Evolutionary conservation across 2,888 invertebrate genomes (phyloP).

Genomic region (Melipona beecheii): DNA sequence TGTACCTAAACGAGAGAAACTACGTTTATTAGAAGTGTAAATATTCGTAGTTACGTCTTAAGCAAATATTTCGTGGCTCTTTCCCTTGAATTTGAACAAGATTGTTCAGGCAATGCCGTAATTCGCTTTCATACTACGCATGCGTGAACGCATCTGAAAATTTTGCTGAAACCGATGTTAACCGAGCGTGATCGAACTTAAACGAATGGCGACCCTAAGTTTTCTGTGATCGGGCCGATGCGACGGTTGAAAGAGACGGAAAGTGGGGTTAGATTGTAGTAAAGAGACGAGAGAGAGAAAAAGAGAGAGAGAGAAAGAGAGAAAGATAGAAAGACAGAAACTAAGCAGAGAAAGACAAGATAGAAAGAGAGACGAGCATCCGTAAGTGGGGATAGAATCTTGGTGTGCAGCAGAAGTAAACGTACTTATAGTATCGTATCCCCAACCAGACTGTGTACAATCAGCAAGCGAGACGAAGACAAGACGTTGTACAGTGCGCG

Average conservation of each 20-base stretch:
- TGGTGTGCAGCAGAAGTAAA: conserved; percentile 57
- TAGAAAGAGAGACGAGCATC: conserved; percentile 25
- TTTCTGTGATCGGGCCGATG: conserved; percentile 44
- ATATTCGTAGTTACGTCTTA: not conserved
- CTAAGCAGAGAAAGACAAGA: too few relatives aligned
- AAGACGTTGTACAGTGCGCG: not conserved
- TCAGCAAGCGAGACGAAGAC: conserved; percentile 27
- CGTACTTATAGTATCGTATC: conserved; percentile 50
- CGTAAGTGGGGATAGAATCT: conserved; percentile 63
- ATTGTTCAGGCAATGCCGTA: conserved; percentile 19
- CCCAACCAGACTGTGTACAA: conserved; percentile 41
- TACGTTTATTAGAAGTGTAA: not conserved
- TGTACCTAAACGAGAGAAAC: not conserved
- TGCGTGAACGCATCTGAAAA: conserved; percentile 32
- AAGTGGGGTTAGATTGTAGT: conserved; percentile 53
- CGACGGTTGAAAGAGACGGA: conserved; percentile 48
- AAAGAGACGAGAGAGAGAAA: conserved; percentile 32
- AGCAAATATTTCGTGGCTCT: not conserved
- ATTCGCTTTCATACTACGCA: conserved; percentile 29
- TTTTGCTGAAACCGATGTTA: conserved; percentile 40
- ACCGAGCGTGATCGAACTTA: conserved; percentile 56
- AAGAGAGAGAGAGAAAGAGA: not conserved
- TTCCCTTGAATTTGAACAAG: conserved; percentile 16
- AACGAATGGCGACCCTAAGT: conserved; percentile 36
- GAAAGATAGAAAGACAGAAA: not conserved